Evolutionary conservation across 2,888 invertebrate species (phyloP).

Genomic region (Acronicta aceris): DNA sequence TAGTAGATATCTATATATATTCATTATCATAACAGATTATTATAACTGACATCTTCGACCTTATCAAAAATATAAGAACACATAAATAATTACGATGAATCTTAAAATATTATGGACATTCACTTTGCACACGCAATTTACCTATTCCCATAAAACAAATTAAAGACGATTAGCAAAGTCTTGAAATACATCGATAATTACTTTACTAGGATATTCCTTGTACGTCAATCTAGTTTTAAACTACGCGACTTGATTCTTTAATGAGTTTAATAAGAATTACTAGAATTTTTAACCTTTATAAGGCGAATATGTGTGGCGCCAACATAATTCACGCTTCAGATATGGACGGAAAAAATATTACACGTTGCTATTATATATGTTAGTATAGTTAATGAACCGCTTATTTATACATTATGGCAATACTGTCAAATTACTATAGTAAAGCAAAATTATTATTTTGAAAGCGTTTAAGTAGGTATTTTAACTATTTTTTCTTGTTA

Average conservation of each 20-base stretch:
- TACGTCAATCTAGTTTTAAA: conserved; percentile 2
- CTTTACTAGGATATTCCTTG: conserved; percentile 9
- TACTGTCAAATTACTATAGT: background rate
- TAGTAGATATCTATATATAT: no score
- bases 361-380: conserved; percentile 12
- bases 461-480: no score
- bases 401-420: conserved; percentile 23
- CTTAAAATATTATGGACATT: background rate
- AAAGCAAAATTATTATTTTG: no score
- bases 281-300: conserved; percentile 12
- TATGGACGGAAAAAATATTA: conserved; percentile 19
- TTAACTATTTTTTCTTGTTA: no score
- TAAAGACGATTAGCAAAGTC: conserved; percentile 20
- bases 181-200: conserved; percentile 11
- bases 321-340: conserved; percentile 24
- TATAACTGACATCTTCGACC: no score
- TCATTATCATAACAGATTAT: no score
- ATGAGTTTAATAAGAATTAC: conserved; percentile 6
- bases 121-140: conserved; percentile 4
- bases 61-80: no score
- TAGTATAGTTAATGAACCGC: conserved; percentile 13
- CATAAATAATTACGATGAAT: no score
- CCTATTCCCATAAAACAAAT: conserved; percentile 7
- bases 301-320: conserved; percentile 14
- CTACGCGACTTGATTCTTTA: conserved; percentile 6